Percentiles rank a stretch among this genome's conserved stretches.
Evolutionary conservation across 2,797 vertebrate species (phyloP).

Genomic region (Ibycter americanus): DNA sequence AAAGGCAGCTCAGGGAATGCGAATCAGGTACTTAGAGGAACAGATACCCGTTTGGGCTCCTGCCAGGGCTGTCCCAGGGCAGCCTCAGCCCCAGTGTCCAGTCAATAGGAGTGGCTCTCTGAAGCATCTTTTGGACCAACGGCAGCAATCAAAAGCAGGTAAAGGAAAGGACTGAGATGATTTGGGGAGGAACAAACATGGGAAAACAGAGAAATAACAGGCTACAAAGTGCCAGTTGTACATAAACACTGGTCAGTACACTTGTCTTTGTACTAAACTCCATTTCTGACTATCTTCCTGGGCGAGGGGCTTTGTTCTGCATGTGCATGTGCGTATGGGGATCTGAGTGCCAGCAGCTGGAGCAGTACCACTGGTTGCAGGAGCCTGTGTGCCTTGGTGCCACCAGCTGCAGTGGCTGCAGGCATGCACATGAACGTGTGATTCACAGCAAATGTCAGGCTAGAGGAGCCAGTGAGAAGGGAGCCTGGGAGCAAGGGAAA

Average conservation of each 20-base stretch:
- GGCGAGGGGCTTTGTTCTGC: fast-evolving
- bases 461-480: not conserved
- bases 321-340: fast-evolving
- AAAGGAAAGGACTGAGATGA: not conserved
- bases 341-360: not conserved
- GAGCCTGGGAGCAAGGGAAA: not conserved
- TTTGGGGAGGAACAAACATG: not conserved
- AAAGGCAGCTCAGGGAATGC: not conserved
- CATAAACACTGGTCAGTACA: not conserved
- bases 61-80: not conserved
- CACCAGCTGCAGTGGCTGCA: not conserved
- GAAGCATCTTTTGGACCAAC: not conserved
- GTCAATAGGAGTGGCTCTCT: not conserved
- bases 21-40: not conserved
- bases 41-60: fast-evolving
- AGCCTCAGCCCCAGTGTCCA: not conserved
- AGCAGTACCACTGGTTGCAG: not conserved
- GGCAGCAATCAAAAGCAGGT: not conserved
- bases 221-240: not conserved
- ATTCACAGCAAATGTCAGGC: fast-evolving
- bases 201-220: not conserved
- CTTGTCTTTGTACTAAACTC: not conserved
- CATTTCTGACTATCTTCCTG: not conserved
- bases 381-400: not conserved
- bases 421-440: not conserved